A percentile compares a stretch with the other conserved stretches of the same genome.
These are phyloP conservation scores for Conus betulinus DNA, from an alignment of 1,140 invertebrate species.

Conservation along the genomic window DNA sequence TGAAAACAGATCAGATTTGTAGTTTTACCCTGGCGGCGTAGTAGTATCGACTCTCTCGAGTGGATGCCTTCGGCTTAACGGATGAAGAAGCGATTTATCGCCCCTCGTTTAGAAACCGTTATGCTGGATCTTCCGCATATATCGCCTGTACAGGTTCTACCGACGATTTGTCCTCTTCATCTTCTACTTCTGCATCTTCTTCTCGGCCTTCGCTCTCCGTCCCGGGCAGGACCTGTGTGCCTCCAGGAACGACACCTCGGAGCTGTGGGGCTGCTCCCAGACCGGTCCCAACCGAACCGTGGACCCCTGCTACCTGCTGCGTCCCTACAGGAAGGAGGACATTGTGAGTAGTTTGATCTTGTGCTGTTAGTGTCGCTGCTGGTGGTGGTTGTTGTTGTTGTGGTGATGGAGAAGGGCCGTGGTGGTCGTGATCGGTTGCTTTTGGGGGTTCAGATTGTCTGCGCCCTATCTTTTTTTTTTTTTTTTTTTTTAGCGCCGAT, in stretches of 20 bases:
- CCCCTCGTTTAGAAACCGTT: too few species aligned
- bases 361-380: too few species aligned
- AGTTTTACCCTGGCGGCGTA: too few species aligned
- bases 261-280: constrained; percentile 42
- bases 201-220: constrained; percentile 90
- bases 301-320: constrained; percentile 72
- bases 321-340: constrained; percentile 60
- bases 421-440: too few species aligned
- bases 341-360: constrained; percentile 52
- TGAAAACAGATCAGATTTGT: too few species aligned
- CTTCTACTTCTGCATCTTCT: constrained; percentile 91
- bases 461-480: too few species aligned
- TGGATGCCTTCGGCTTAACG: neutral
- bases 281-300: constrained; percentile 49
- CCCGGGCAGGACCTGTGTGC: constrained; percentile 80
- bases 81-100: too few species aligned
- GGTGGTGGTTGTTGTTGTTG: too few species aligned
- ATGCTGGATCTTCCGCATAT: too few species aligned
- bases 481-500: neutral
- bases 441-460: neutral
- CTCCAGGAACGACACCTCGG: constrained; percentile 73
- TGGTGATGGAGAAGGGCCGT: too few species aligned
- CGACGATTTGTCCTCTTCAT: constrained; percentile 92
- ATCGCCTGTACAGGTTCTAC: constrained; percentile 84
- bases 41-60: neutral